Base-by-base conservation (phyloP, 2,797 vertebrate species). In the Myotis pilosus region DNA sequence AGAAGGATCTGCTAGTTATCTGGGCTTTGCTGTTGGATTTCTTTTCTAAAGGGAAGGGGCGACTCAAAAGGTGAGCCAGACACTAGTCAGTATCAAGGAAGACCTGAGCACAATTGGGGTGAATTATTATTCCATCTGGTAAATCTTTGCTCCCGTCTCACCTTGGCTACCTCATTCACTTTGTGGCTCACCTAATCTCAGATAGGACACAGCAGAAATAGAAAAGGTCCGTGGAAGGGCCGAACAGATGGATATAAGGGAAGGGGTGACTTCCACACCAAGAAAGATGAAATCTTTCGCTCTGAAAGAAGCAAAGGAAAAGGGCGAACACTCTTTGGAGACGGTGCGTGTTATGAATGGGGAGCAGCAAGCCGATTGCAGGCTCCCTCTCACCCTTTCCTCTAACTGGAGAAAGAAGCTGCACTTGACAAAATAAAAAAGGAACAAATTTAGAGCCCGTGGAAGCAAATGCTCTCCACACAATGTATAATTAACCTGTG, bases 401-500 rank as follows among this genome's bases (percentile, higher is more conserved):
- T 87, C 92, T 89, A 38, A 88, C 89, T 10, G 20, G 71, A 81
- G 89, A 90, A 92, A 79, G 90, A 95, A 82, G 95, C 87, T 47
- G 85, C 96, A 96, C 96, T 96, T 74, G 93, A 97, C 83, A 71
- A 89, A 97, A 96, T 97, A 97, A 97, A 96, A 97, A 96, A 83
- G 88, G 97, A 97, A 88, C 92, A 95, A 74, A 97, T 97, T 94
- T 95, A 92, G 93, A 92, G 83, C 89, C 83, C 85, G 95, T 92
- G 94, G 93, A 91, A 97, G 95, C 93, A 97, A 96, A 91, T 79
- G 91, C 93, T 95, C 92, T 97, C 87, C 47, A n/a, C 82, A 96
- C 97, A 95, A 87, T 95, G 97, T 95, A 57, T 96, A 95, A 97
- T 97, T 97, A 97, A 97, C 97, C 97, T 93, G 76, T 13, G 90